Evolutionary conservation across 2,888 invertebrate genomes (phyloP), one percentile per base, ranked within the genome.

Genomic region (Hyposoter dolosus): DNA sequence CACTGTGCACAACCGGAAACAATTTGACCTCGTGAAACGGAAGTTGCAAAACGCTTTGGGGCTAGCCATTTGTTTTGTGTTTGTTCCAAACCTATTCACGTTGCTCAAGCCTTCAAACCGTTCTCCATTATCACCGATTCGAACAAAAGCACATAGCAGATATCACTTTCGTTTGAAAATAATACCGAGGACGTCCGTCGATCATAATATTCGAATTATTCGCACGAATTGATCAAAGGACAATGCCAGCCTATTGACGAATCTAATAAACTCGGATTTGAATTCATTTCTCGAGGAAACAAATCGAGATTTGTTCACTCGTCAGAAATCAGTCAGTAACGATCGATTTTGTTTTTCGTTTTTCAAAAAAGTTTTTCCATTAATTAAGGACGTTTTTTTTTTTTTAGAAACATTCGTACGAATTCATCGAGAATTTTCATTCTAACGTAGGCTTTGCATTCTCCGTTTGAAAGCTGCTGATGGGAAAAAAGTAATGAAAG

Each of bases 11-110:
- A 72, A 77, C 77, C 40, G 72, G 50, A 77, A 72, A 72, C 72
- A 65, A 72, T 78, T 82, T 77, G 19, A 40, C 32, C 50, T 72
- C 65, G 17, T 72, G 40, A 47, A 68, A 65, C 43, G 60, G 40
- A 83, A 79, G 60, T 68, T 78, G 28, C 23, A 45, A 68, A 78
- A 79, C 53, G 63, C 40, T 50, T 43, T 43, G 19, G 74, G 40
- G 6, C 72, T 40, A 23, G 43, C 12, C 17, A 45, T 63, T 75
- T 43, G 63, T 75, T 60, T 74, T 45, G 47, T 65, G 47, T 65
- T 76, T 76, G 35, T 69, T 45, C 45, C 12, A 23, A 69, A 0
- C 40, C 45, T 69, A 15, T 40, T 40, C 35, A 9, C 66, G 35
- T 40, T 66, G 28, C 28, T 15, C 60, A 15, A 5, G 28, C 60